Evolutionary conservation across 2,113 vertebrate genomes (phyloP).

Genomic region (Apeltes quadracus): DNA sequence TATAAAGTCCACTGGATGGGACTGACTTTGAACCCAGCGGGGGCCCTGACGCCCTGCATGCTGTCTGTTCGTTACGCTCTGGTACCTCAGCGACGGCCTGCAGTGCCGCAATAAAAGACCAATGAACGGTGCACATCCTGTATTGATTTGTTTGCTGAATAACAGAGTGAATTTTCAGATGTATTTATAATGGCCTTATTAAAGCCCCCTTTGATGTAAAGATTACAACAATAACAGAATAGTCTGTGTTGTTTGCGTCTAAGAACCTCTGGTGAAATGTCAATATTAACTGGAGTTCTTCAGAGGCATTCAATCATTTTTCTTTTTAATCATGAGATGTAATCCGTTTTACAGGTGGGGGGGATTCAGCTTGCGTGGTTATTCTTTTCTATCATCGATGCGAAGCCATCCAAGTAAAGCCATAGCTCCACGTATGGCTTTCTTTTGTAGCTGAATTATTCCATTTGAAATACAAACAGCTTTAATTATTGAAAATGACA

Average conservation of each 20-base stretch:
- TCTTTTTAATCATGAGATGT: conserved; percentile 66
- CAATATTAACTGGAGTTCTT: conserved; percentile 58
- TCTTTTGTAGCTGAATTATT: conserved; percentile 74
- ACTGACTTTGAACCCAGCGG: conserved; percentile 82
- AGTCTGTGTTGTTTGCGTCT: conserved; percentile 63
- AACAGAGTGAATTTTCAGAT: conserved; percentile 82
- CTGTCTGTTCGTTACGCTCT: conserved; percentile 76
- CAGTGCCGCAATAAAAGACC: conserved; percentile 75
- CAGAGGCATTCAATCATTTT: conserved; percentile 57
- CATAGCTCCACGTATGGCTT: conserved; percentile 41
- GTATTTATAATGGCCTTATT: conserved; percentile 85
- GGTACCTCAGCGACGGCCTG: conserved; percentile 67
- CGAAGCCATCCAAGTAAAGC: conserved; percentile 50
- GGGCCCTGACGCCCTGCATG: conserved; percentile 62
- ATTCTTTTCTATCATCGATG: conserved; percentile 60
- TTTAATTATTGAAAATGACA: conserved; percentile 74
- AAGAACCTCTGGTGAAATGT: conserved; percentile 52
- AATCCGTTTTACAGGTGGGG: conserved; percentile 53
- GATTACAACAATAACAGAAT: conserved; percentile 79
- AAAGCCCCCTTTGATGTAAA: conserved; percentile 82
- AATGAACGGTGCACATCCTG: conserved; percentile 80
- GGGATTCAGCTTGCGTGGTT: not conserved
- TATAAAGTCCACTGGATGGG: conserved; percentile 75
- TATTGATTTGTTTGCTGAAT: conserved; percentile 86
- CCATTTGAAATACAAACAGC: conserved; percentile 78